These are phyloP conservation scores for Chelonia mydas DNA, from an alignment of 2,797 vertebrate genomes.

Conservation along the genomic window DNA sequence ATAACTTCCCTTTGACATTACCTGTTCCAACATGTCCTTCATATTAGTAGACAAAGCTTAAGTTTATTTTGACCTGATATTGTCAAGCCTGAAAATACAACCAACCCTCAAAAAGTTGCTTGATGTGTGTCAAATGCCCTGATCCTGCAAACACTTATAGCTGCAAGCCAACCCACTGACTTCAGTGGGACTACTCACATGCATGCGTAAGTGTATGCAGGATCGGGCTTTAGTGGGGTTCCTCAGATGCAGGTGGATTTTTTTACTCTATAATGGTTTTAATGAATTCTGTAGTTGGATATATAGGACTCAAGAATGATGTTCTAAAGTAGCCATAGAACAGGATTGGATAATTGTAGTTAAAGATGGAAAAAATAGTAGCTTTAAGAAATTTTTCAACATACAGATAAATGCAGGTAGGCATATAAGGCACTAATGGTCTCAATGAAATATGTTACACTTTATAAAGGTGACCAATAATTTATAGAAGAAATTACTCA, in stretches of 20 bases:
- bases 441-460: background rate
- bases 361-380: background rate
- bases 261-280: background rate
- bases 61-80: background rate
- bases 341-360: background rate
- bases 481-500: background rate
- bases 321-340: background rate
- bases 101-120: accelerated
- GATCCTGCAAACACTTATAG: background rate
- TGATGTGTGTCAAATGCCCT: background rate
- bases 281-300: background rate
- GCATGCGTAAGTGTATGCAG: background rate
- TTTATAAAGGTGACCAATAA: background rate
- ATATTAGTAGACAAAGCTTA: background rate
- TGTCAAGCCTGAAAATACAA: background rate
- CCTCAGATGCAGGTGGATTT: background rate
- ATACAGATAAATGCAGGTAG: background rate
- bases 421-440: background rate
- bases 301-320: background rate
- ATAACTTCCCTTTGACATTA: slow-evolving; percentile 1
- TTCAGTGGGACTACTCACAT: background rate
- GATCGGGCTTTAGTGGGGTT: background rate
- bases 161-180: background rate
- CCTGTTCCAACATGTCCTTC: background rate
- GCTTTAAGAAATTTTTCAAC: background rate